Base-by-base conservation (phyloP, 2,888 invertebrate genomes). In the Unio pictorum region DNA sequence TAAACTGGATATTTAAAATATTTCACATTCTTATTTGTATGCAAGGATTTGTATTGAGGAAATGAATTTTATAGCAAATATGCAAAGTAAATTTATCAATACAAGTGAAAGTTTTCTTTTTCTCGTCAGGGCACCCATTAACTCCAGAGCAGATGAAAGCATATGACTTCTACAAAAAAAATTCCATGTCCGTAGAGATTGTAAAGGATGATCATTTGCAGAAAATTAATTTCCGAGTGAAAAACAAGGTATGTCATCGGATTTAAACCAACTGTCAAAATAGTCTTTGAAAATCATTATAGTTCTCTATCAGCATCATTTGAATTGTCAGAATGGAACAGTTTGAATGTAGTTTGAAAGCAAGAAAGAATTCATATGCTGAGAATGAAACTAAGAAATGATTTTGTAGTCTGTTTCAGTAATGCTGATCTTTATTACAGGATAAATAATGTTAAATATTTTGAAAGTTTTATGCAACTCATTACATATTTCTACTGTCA, bases 201-300 rank as follows among this genome's bases (percentile, higher is more conserved):
- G 81, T 89, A 34, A 90, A 90, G 71, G 89, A 88, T 64, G 87
- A 87, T 71, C 79, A 84, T 58, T 77, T 90, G 23, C 90, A 90
- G 74, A 88, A 89, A 74, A 87, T 89, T 67, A 87, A 89, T 81
- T 90, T 89, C 76, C 73, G 89, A 28, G 88, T 90, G 28, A 87
- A 85, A 71, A 89, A 89, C 77, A 90, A 89, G 84, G 90, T 89
- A 71, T 57, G 58, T 57, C 20, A 20, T 15, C 28, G 15, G 26
- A 20, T 23, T 0, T 55, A 23, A 54, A 20, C 59, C 17, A 34
- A n/a, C 17, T 60, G 60, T 18, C 23, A n/a, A 4, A 20, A 28
- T 23, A 23, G 4, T n/a, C 60, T 20, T 30, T 23, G 7, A 18
- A 17, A 60, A 60, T 23, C 26, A 18, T 17, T 28, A 28, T 11